Evolutionary conservation across 2,888 invertebrate species (phyloP), one percentile per base, ranked within the genome.

Genomic region (Temnothorax ravouxi): DNA sequence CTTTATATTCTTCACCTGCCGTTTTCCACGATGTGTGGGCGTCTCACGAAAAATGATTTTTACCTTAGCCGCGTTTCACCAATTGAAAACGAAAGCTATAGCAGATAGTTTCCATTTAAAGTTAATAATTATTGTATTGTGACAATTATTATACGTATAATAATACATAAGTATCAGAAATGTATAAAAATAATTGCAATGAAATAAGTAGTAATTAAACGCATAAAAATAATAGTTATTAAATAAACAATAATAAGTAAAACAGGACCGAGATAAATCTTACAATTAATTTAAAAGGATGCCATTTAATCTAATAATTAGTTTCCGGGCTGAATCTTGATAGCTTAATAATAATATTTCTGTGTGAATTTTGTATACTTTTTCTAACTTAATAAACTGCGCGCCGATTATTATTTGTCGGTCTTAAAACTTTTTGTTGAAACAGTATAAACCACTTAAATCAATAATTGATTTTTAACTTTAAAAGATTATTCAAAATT

Each of bases 21-120:
- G 15, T 71, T 71, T 54, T 71, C 54, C 54, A 25, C 41, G 44
- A 18, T 54, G 18, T 18, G 52, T 54, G 13, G 13, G 38, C 15
- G 2, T 71, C 21, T 71, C 54, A 15, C 0, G 18, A 54, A 54
- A 38, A 71, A 71, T 54, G 15, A 71, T 71, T 71, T 71, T 38
- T 54, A 9, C 54, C 54, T 41, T 18, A 54, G 4, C 2, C 9
- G 1, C 9, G 11, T 41, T 71, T 71, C 15, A 25, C 18, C 44
- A 21, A 71, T 54, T 13, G 54, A 71, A 54, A 71, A 41, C 15
- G 6, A 34, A 69, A 69, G 13, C 4, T 52, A 8, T 52, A 8
- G 44, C 9, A 11, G 15, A 15, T 3, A 52, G 8, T 38, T 38
- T 52, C 4, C 4, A 52, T 34, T n/a, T n/a, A 0, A 21, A 38